Base-by-base conservation (phyloP, 2,113 vertebrate species). In the Nanorana parkeri region DNA sequence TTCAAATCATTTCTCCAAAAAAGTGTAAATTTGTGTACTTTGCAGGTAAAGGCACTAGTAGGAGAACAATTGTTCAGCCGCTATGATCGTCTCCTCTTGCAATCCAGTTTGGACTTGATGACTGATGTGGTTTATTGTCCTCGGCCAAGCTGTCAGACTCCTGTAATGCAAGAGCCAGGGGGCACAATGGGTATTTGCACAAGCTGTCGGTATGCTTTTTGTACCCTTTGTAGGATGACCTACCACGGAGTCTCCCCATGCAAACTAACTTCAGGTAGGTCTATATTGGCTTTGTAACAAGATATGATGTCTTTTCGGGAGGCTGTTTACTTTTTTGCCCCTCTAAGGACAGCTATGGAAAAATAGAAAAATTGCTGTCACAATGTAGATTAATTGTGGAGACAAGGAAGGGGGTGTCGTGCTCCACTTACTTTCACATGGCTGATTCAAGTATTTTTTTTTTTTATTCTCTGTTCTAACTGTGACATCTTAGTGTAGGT, bases 81-180 rank as follows among this genome's bases (percentile, higher is more conserved):
- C 15, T 99, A 99, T 0, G 98, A 99, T 85, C 96, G 95, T 51
- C 93, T 99, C 74, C 95, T 99, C 17, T 95, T 99, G 68, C 95
- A 99, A 91, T 97, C 95, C 10, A 96, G 88, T 82, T 89, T 99
- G 91, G 97, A 98, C 89, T 92, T 96, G 75, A 99, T 99, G 98
- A 94, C 96, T 0, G 98, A 99, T 0, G 95, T 99, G 8, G 95
- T 98, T 0, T 97, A 99, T 71, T 99, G 98, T 66, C 98, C 98
- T 2, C 96, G 96, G 0, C 92, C 90, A 0, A 90, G 89, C 87
- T 99, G 97, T 76, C 94, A 92, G 86, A 92, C 94, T 0, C 94
- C 97, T 0, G 97, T 99, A 3, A 96, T 99, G 96, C 94, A 96
- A 80, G 98, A 99, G 85, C 96, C 97, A 0, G 93, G 94, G 47